phyloP scores from a whole-genome alignment of 2,113 vertebrate genomes.

The Chaetorhynchus papuensis region DNA sequence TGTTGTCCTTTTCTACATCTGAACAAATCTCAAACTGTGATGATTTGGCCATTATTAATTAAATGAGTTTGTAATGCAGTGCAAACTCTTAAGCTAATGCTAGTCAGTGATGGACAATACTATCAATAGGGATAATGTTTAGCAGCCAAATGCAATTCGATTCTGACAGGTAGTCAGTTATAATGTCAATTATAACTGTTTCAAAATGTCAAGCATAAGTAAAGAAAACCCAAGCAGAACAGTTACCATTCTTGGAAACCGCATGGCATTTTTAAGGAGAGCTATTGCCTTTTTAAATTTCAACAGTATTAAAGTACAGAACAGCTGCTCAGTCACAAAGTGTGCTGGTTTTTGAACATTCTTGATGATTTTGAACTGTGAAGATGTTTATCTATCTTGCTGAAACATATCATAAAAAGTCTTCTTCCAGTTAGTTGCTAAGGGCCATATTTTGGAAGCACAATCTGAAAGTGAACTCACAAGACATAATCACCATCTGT shows the following conservation, averaged over 20 bases:
- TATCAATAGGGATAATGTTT: neutral
- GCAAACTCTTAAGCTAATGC: neutral
- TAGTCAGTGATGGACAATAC: conserved; percentile 7
- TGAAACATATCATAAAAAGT: conserved; percentile 34
- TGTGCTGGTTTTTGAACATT: neutral
- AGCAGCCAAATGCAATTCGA: neutral
- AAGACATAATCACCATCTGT: conserved; percentile 37
- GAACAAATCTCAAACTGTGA: neutral
- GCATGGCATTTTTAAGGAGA: conserved; percentile 22
- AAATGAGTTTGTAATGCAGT: neutral
- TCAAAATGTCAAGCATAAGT: conserved; percentile 27
- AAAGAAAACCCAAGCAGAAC: conserved; percentile 15
- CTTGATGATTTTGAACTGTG: neutral
- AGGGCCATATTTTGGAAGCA: conserved; percentile 38
- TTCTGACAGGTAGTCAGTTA: conserved; percentile 16
- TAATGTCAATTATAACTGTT: conserved; percentile 1
- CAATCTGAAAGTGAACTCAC: conserved; percentile 13
- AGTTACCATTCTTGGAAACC: conserved; percentile 8
- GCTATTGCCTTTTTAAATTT: neutral
- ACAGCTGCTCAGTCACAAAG: neutral
- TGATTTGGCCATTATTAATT: neutral
- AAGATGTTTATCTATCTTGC: conserved; percentile 23
- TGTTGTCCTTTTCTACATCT: neutral
- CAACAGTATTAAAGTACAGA: neutral
- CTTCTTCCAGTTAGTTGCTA: conserved; percentile 5